Percentiles rank a stretch among this genome's conserved stretches.
These are phyloP conservation scores for Ochotona curzoniae DNA, from an alignment of 2,113 vertebrate genomes.

Conservation along the genomic window DNA sequence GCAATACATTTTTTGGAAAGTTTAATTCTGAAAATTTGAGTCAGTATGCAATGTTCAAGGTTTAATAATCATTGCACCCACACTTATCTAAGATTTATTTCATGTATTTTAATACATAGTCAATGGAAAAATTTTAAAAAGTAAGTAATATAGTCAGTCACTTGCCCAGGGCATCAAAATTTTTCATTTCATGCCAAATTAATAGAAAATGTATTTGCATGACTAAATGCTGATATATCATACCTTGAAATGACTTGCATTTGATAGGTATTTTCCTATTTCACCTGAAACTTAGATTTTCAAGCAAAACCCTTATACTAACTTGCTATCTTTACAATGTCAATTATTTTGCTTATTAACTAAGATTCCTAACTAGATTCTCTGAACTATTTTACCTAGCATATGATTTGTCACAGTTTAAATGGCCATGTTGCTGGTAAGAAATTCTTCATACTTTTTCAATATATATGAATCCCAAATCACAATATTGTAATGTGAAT, in stretches of 20 bases:
- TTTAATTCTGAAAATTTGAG: neutral
- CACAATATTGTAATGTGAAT: neutral
- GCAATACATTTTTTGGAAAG: neutral
- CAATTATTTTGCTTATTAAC: neutral
- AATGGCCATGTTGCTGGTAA: neutral
- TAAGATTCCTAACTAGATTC: neutral
- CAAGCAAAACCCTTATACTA: neutral
- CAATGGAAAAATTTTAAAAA: neutral
- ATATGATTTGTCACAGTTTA: neutral
- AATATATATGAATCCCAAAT: neutral
- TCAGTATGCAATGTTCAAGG: neutral
- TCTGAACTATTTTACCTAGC: neutral
- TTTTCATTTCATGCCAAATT: conserved; percentile 32
- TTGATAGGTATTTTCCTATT: neutral
- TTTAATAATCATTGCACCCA: neutral
- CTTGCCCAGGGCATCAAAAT: neutral
- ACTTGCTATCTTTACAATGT: neutral
- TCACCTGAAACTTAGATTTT: neutral
- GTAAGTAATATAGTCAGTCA: neutral
- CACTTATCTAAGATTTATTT: conserved; percentile 37
- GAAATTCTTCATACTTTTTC: neutral
- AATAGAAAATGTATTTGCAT: conserved; percentile 58
- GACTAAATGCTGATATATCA: conserved; percentile 41
- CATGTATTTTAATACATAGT: neutral
- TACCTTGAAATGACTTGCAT: conserved; percentile 55